Percentiles rank a stretch among this genome's conserved stretches.
Evolutionary conservation across 2,113 vertebrate genomes (phyloP).

Genomic region (Alexandromys fortis): DNA sequence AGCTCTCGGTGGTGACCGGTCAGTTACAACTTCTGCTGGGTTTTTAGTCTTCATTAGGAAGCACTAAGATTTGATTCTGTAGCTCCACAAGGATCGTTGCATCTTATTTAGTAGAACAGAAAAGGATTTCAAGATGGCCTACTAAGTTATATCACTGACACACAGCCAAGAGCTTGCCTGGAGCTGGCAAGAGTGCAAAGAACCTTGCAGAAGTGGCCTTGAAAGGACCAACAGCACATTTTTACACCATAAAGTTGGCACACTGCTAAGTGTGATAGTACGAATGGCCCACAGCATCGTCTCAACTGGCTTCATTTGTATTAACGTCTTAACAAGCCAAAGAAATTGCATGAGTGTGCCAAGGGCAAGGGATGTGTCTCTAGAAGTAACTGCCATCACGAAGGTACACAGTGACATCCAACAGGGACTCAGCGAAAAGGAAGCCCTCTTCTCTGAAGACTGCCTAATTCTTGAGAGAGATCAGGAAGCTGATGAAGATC

Average conservation of each 20-base stretch:
- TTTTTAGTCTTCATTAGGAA: not conserved
- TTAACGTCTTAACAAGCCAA: not conserved
- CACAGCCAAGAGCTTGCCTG: not conserved
- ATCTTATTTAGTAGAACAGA: conserved; percentile 30
- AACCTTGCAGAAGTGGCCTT: not conserved
- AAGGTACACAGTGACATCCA: not conserved
- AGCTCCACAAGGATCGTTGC: not conserved
- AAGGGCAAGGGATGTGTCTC: not conserved
- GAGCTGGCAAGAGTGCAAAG: not conserved
- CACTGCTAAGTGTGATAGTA: not conserved
- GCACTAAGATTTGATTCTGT: not conserved
- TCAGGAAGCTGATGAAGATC: not conserved
- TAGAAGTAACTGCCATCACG: not conserved
- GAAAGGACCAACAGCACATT: not conserved
- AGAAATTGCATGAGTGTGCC: not conserved
- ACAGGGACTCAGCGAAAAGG: not conserved
- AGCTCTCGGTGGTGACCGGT: not conserved
- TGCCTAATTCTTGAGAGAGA: not conserved
- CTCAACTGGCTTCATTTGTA: not conserved
- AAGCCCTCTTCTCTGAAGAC: not conserved
- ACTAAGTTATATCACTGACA: not conserved
- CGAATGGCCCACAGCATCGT: not conserved
- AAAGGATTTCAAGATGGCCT: not conserved
- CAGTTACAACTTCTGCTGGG: not conserved
- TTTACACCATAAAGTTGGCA: not conserved